Conservation (phyloP, 1,140 invertebrate genomes). For the Zaprionus capensis region DNA sequence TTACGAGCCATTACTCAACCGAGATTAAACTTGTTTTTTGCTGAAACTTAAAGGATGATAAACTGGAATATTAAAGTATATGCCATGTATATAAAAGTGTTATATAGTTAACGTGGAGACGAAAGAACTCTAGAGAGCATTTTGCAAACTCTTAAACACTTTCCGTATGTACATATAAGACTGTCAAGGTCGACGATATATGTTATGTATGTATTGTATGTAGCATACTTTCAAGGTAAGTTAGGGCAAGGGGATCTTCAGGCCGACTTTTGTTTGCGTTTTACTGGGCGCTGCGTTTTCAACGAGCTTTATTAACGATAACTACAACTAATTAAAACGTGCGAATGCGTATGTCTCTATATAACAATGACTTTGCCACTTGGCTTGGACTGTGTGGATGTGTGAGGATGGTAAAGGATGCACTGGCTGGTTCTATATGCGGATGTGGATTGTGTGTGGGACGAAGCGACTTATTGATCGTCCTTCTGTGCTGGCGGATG, state of each 20-base stretch:
- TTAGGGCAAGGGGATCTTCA: neutral
- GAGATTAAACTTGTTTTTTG: neutral
- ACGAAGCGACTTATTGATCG: constrained; percentile 49
- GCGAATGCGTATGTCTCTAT: constrained; percentile 58
- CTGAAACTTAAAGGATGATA: neutral
- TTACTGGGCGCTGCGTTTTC: constrained; percentile 20
- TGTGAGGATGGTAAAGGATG: constrained; percentile 20
- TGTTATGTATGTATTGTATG: neutral
- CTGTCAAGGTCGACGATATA: neutral
- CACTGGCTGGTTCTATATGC: constrained; percentile 32
- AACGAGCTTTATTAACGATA: constrained; percentile 71
- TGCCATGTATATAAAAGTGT: neutral
- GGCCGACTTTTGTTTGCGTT: constrained; percentile 7
- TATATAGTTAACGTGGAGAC: neutral
- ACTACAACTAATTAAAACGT: constrained; percentile 64
- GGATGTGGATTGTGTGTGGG: constrained; percentile 2
- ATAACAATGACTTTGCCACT: constrained; percentile 70
- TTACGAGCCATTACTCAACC: constrained; percentile 1
- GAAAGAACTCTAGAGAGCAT: neutral
- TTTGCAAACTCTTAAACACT: neutral
- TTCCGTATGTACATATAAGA: neutral
- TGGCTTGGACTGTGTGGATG: constrained; percentile 19
- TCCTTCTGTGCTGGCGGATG: constrained; percentile 81
- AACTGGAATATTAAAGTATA: constrained; percentile 1
- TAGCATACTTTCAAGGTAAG: neutral